phyloP scores from a whole-genome alignment of 2,113 vertebrate genomes.

The Pelecanoides urinatrix region DNA sequence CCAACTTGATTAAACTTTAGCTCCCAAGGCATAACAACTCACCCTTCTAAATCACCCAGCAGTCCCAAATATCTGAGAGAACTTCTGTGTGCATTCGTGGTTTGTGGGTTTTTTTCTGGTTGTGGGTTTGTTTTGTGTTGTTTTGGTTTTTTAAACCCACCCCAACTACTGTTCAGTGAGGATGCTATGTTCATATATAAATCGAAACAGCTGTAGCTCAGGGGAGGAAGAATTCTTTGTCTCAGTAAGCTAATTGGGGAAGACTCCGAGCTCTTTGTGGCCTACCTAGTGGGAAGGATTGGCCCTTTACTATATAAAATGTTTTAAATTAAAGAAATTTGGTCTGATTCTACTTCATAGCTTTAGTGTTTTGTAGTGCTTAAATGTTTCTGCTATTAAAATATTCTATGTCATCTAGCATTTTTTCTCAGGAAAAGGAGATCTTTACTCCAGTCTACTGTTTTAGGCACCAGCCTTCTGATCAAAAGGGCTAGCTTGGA shows the following conservation, averaged over 20 bases:
- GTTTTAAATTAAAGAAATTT: not conserved
- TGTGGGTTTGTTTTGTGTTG: too few species aligned
- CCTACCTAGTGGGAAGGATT: not conserved
- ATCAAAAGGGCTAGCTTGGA: not conserved
- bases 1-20: not conserved
- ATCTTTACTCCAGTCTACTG: not conserved
- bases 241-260: not conserved
- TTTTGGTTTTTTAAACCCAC: not conserved
- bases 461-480: not conserved
- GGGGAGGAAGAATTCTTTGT: not conserved
- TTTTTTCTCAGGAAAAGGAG: not conserved
- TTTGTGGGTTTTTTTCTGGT: rapidly evolving
- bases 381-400: not conserved
- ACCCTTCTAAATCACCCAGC: not conserved
- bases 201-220: not conserved
- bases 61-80: not conserved
- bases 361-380: not conserved
- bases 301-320: not conserved
- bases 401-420: not conserved
- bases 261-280: not conserved
- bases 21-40: not conserved
- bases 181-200: not conserved
- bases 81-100: rapidly evolving
- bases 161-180: rapidly evolving
- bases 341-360: not conserved